Evolutionary conservation across 1,140 invertebrate species (phyloP), one percentile per base, ranked within the genome.

Genomic region (Drosophila biarmipes): DNA sequence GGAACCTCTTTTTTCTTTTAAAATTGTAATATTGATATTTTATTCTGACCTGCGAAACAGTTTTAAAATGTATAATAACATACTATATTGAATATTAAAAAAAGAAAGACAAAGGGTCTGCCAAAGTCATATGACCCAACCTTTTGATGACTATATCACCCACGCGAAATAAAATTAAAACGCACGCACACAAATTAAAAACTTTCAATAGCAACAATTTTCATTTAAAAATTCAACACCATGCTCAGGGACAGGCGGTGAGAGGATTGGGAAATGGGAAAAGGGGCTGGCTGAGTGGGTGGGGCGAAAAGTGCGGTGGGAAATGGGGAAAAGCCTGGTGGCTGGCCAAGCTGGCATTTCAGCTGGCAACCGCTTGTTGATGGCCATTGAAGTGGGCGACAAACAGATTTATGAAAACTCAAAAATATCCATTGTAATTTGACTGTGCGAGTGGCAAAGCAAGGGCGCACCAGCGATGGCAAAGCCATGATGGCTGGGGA

Each of bases 151-250:
- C 51, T 55, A 51, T 71, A 81, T 67, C 42, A 73, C 55, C 72
- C 68, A 66, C 42, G 58, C 35, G 56, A 68, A 77, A 84, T 84
- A 80, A 89, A 84, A 89, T 80, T 78, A 84, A 75, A 84, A 80
- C 54, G 58, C 51, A 73, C 67, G 46, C 85, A 71, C 78, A 78
- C 78, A 87, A 87, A 87, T 89, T 87, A 89, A 87, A 87, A 87
- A 87, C 84, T 87, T 87, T 87, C 84, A 89, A 87, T 87, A 87
- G 84, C 84, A 82, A 89, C 82, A 78, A 87, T 87, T 89, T 90
- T 84, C 76, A 89, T 89, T 89, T 89, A 77, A 89, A 89, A 89
- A 89, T 89, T 89, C 85, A 89, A 77, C 79, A 78, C 84, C 85
- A 89, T 51, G 76, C 68, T 34, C 75, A 49, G 84, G 72, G 67